Evolutionary conservation across 2,888 invertebrate species (phyloP).

Genomic region (Chalcis sispes): DNA sequence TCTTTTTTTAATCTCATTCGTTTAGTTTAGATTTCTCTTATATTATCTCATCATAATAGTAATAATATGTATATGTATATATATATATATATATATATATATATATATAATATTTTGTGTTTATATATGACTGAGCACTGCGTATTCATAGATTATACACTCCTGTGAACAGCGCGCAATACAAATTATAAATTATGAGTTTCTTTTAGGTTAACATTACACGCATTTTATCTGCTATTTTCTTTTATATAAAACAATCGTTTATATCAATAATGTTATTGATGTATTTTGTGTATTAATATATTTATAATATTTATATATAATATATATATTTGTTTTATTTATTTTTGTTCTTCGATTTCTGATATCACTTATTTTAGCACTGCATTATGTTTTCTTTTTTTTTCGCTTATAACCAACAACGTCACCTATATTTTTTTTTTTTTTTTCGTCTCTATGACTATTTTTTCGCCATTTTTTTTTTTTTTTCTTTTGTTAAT

Average conservation of each 20-base stretch:
- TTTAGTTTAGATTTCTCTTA: constrained; percentile 45
- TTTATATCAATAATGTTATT: constrained; percentile 60
- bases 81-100: constrained; percentile 22
- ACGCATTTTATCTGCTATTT: constrained; percentile 60
- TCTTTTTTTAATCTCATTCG: constrained; percentile 58
- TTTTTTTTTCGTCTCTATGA: background rate
- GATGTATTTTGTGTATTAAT: constrained; percentile 55
- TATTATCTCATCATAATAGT: constrained; percentile 40
- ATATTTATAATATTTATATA: constrained; percentile 56
- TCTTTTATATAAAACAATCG: constrained; percentile 66
- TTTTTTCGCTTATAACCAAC: constrained; percentile 33
- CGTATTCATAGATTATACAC: constrained; percentile 39
- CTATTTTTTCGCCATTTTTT: background rate
- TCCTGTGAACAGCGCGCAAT: constrained; percentile 25
- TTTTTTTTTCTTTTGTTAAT: background rate
- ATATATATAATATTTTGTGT: constrained; percentile 41
- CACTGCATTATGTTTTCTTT: constrained; percentile 45
- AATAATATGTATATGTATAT: constrained; percentile 51
- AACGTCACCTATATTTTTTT: constrained; percentile 3
- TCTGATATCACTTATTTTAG: constrained; percentile 51
- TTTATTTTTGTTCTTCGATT: constrained; percentile 21
- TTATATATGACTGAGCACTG: constrained; percentile 29
- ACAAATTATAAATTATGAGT: constrained; percentile 52
- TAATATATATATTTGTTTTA: constrained; percentile 56
- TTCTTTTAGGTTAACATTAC: constrained; percentile 61